Conservation (phyloP, 1,140 invertebrate genomes). For the Conopomorpha cramerella region DNA sequence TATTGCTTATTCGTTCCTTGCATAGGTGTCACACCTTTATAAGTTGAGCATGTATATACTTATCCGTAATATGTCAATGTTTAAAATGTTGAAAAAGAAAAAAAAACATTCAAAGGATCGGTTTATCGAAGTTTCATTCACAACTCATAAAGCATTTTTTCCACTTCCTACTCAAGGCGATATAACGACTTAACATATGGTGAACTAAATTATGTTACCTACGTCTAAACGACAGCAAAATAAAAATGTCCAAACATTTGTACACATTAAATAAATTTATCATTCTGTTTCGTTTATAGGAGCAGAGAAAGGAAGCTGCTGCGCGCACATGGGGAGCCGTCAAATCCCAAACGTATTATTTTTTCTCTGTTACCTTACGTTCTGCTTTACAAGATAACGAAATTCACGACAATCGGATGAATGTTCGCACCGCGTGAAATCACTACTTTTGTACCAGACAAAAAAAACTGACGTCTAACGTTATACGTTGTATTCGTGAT, state of each 20-base stretch:
- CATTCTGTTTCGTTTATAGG: constrained; percentile 40
- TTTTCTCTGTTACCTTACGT: constrained; percentile 45
- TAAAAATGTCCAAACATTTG: constrained; percentile 61
- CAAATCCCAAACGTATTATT: constrained; percentile 54
- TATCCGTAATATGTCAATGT: no score
- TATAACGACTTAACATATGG: constrained; percentile 49
- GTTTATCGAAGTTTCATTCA: no score
- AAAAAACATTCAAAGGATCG: no score
- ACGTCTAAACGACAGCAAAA: constrained; percentile 51
- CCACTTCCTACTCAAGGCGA: constrained; percentile 42
- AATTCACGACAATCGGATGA: constrained; percentile 46
- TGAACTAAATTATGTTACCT: constrained; percentile 56
- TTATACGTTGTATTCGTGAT: constrained; percentile 2
- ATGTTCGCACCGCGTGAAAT: constrained; percentile 56
- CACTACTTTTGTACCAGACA: constrained; percentile 37
- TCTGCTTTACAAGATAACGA: constrained; percentile 44
- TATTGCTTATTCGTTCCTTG: no score
- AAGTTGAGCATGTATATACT: no score
- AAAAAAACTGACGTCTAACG: constrained; percentile 15
- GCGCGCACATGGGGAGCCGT: constrained; percentile 45
- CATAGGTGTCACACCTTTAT: no score
- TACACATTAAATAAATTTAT: constrained; percentile 61
- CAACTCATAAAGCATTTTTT: constrained; percentile 50
- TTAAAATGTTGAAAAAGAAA: no score
- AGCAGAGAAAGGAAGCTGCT: constrained; percentile 47